Evolutionary conservation across 2,888 invertebrate genomes (phyloP), one percentile per base, ranked within the genome.

Genomic region (Neuroscelio doddi): DNA sequence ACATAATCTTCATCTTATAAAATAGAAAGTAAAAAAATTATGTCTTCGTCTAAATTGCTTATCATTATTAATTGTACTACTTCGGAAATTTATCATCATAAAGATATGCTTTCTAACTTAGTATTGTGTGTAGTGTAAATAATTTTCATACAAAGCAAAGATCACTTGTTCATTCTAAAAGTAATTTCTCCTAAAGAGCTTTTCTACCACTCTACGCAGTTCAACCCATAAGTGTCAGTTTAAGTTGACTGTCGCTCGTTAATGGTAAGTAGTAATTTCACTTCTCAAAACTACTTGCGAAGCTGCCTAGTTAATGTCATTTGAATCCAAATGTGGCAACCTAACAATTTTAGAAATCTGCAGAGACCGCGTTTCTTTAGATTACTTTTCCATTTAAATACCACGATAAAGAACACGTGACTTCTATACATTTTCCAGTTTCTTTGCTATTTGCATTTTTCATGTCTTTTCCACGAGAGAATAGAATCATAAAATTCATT

Each of bases 271-370:
- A 46, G 17, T 2, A 21, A 2, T 39, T 46, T 34, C 14, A 1
- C 26, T 12, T 9, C 10, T 30, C 21, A 21, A 10, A 46, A 24
- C 16, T 21, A 15, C 8, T 10, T 27, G 16, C 8, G 27, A 45
- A 29, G 29, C 26, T 45, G 36, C 10, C 46, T 8, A 9, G 17
- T 47, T 47, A 32, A 24, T 16, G 15, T 36, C 36, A 24, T 47
- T 47, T 24, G 27, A 34, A 47, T 47, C 34, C 47, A 47, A 47
- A 47, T 47, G 47, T 34, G 47, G 10, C 38, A 17, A 7, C 34
- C 12, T 12, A 12, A 34, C 10, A 34, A 12, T 34, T 12, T 7
- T 3, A 14, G 38, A 3, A 38, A 38, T 38, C 38, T 12, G 38
- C 38, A 21, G 21, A 21, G 21, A 5, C 21, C 21, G 17, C 7